These are phyloP conservation scores for Catostylus mosaicus DNA, from an alignment of 30 jellyfish, hydroid and myxozoan species.

Conservation along the genomic window DNA sequence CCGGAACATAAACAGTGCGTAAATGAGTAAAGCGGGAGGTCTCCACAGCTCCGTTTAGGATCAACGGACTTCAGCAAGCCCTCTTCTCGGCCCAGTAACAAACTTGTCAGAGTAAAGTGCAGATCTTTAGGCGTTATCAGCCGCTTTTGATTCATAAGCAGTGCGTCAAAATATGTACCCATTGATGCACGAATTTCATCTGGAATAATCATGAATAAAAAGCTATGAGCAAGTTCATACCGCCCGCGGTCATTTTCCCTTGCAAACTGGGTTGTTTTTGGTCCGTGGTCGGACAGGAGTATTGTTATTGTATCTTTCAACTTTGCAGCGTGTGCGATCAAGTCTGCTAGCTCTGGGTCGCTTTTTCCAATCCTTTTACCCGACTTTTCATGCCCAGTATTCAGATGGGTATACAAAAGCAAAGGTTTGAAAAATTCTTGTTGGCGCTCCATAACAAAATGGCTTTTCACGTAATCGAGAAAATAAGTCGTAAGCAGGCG, in stretches of 20 bases:
- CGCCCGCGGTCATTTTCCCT: conserved; percentile 89
- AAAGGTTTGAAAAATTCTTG: conserved; percentile 48
- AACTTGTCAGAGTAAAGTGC: conserved; percentile 69
- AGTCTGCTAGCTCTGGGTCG: conserved; percentile 75
- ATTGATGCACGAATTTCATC: conserved; percentile 37
- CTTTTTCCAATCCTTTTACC: conserved; percentile 88
- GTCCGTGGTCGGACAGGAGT: conserved; percentile 97
- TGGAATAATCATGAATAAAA: conserved; percentile 89
- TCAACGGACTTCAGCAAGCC: conserved; percentile 76
- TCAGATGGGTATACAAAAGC: conserved; percentile 87
- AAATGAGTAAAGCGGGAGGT: conserved; percentile 87
- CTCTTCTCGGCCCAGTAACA: conserved; percentile 44
- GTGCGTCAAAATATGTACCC: conserved; percentile 44
- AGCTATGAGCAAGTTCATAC: conserved; percentile 88
- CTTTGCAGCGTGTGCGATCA: conserved; percentile 32
- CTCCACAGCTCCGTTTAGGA: conserved; percentile 69
- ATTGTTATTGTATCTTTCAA: conserved; percentile 80
- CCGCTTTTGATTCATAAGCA: conserved; percentile 77
- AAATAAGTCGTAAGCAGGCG: conserved; percentile 77
- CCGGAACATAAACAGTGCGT: conserved; percentile 88
- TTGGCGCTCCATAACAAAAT: conserved; percentile 16
- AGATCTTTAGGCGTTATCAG: conserved; percentile 70
- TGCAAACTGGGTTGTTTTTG: conserved; percentile 89
- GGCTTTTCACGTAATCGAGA: conserved; percentile 62
- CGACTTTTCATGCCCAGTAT: conserved; percentile 94